Conservation (phyloP, 2,888 invertebrate species). For the Parthenolecanium corni region DNA sequence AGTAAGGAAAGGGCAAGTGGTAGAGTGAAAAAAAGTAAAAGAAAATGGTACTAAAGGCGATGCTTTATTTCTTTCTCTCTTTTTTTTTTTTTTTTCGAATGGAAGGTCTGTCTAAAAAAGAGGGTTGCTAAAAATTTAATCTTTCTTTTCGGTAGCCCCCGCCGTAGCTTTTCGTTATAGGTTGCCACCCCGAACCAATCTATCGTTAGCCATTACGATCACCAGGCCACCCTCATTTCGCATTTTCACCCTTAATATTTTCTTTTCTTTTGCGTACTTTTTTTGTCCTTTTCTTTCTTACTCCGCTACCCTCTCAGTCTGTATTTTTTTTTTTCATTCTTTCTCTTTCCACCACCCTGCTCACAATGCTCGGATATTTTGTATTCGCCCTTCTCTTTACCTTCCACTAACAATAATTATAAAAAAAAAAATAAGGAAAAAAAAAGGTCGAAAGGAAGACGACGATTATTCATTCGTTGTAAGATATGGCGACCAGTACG, state of each 20-base stretch:
- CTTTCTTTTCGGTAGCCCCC: conserved; percentile 30
- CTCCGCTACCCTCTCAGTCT: not conserved
- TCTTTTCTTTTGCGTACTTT: conserved; percentile 14
- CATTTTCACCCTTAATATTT: conserved; percentile 28
- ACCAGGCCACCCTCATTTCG: conserved; percentile 28
- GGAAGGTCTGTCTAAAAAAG: conserved; percentile 30
- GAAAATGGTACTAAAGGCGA: conserved; percentile 25
- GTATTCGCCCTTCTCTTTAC: not conserved
- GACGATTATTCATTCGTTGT: conserved; percentile 21
- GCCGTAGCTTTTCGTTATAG: conserved; percentile 1
- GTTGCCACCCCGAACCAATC: conserved; percentile 11
- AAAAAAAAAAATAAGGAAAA: not conserved
- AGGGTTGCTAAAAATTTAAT: conserved; percentile 33
- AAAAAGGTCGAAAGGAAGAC: conserved; percentile 13
- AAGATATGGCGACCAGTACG: conserved; percentile 26
- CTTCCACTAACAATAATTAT: too few relatives aligned
- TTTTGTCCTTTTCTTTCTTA: not conserved
- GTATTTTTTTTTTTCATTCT: not conserved
- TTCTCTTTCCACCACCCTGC: not conserved
- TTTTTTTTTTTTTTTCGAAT: conserved; percentile 6
- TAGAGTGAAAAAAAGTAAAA: not conserved
- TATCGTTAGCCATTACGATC: conserved; percentile 26
- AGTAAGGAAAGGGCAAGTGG: not conserved
- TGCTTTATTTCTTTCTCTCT: conserved; percentile 17
- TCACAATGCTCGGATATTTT: not conserved